Evolutionary conservation across 2,797 vertebrate genomes (phyloP), one percentile per base, ranked within the genome.

Genomic region (Siniperca obscura): DNA sequence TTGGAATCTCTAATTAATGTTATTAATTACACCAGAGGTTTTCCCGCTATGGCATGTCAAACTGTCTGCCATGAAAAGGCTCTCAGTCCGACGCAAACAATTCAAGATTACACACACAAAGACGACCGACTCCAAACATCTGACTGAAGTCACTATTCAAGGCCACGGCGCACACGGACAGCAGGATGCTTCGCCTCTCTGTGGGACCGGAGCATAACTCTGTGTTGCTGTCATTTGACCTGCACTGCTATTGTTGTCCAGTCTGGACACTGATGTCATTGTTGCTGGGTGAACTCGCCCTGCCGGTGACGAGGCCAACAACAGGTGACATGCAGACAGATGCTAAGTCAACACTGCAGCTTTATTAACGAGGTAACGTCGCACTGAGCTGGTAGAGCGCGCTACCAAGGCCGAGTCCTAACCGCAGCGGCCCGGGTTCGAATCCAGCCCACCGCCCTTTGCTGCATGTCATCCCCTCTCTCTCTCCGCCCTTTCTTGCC

Each of bases 181-280:
- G 19, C 19, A 16, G 66, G 44, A 40, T 22, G 11, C 57, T 40
- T 9, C 55, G 36, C 6, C 75, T 25, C 7, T 69, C 38, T 65
- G 14, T 16, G 40, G 59, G 59, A 36, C 68, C 40, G 27, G 53
- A 72, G 62, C 52, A 78, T 36, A 81, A 65, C 74, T 87, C 48
- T 34, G 70, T 52, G 74, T 7, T 46, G 64, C 80, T 81, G 87
- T 91, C 78, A 87, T 84, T 55, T 70, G 85, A 89, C 83, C 84
- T 61, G 82, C 68, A 13, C 64, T 5, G 25, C 38, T 71, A 73
- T 73, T 86, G 74, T 80, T 80, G 78, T 77, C 71, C 61, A 44
- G 56, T 60, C 78, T 74, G 83, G 77, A 90, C 88, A 91, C 90
- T 91, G 88, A 90, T 89, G 84, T 92, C 91, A 93, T 86, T 93